Evolutionary conservation across 2,888 invertebrate species (phyloP).

Genomic region (Pseudoips prasinana): DNA sequence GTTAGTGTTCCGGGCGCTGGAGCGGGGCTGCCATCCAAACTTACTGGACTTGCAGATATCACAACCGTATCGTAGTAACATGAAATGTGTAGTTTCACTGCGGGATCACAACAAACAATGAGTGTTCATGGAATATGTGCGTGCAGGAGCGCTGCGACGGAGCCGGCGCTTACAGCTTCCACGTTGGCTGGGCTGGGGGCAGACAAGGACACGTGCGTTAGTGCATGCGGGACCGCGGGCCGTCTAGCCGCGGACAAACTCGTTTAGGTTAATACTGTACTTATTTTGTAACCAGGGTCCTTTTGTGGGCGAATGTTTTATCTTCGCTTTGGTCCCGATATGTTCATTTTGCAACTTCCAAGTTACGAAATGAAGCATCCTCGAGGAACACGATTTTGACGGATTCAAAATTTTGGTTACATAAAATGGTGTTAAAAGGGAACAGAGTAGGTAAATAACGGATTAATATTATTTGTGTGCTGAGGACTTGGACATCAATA

Average conservation of each 20-base stretch:
- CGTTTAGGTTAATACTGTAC: conserved; percentile 8
- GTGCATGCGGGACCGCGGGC: conserved; percentile 61
- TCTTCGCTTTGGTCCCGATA: conserved; percentile 8
- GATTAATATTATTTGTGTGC: conserved; percentile 24
- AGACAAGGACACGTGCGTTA: conserved; percentile 68
- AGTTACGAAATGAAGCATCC: conserved; percentile 15
- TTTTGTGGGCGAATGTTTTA: not conserved
- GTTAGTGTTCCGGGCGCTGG: conserved; percentile 65
- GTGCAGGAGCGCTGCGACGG: conserved; percentile 71
- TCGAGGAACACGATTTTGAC: conserved; percentile 45
- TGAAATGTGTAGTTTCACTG: conserved; percentile 77
- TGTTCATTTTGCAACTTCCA: conserved; percentile 10
- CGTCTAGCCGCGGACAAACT: conserved; percentile 12
- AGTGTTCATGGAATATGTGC: conserved; percentile 80
- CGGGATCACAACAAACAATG: conserved; percentile 81
- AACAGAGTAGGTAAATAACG: conserved; percentile 29
- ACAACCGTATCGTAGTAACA: conserved; percentile 74
- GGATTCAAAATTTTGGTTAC: conserved; percentile 66
- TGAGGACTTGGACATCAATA: conserved; percentile 22
- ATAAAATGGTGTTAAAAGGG: conserved; percentile 53
- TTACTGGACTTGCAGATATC: conserved; percentile 73
- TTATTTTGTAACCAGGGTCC: conserved; percentile 8
- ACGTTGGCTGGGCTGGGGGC: conserved; percentile 77
- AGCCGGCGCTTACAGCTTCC: conserved; percentile 73
- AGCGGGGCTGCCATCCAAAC: conserved; percentile 67